Evolutionary conservation across 2,888 invertebrate species (phyloP).

Genomic region (Acheta domesticus): DNA sequence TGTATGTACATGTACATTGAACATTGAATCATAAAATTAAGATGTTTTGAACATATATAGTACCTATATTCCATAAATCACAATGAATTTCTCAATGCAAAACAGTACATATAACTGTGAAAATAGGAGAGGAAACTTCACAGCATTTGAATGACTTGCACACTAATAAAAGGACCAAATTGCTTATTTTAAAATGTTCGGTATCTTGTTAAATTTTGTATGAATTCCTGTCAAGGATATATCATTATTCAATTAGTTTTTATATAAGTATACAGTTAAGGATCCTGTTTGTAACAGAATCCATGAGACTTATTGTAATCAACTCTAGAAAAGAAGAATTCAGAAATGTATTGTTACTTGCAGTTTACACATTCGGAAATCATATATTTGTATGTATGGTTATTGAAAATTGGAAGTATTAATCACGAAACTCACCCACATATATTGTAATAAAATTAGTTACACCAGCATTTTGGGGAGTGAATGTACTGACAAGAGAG

Average conservation of each 20-base stretch:
- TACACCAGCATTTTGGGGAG: not conserved
- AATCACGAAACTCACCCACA: not conserved
- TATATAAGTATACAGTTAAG: constrained; percentile 2
- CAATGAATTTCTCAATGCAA: constrained; percentile 7
- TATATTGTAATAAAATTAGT: not conserved
- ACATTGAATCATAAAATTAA: not conserved
- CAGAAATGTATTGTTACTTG: constrained; percentile 5
- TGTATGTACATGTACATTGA: not conserved
- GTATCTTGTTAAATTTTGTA: constrained; percentile 3
- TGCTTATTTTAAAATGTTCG: constrained; percentile 18
- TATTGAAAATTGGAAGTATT: not conserved
- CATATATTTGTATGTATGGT: not conserved
- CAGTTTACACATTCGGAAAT: constrained; percentile 8
- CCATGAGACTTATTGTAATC: not conserved
- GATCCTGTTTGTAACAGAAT: constrained; percentile 7
- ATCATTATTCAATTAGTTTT: constrained; percentile 18
- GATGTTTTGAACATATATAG: not conserved
- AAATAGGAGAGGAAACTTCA: not conserved
- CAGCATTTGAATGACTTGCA: constrained; percentile 10
- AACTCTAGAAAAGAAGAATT: not conserved
- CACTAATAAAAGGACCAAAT: constrained; percentile 18
- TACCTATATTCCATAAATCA: constrained; percentile 18
- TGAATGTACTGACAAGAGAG: not conserved
- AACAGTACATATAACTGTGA: not conserved
- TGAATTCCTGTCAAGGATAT: constrained; percentile 18